Conservation (phyloP, 2,113 vertebrate genomes). For the Lota lota region DNA sequence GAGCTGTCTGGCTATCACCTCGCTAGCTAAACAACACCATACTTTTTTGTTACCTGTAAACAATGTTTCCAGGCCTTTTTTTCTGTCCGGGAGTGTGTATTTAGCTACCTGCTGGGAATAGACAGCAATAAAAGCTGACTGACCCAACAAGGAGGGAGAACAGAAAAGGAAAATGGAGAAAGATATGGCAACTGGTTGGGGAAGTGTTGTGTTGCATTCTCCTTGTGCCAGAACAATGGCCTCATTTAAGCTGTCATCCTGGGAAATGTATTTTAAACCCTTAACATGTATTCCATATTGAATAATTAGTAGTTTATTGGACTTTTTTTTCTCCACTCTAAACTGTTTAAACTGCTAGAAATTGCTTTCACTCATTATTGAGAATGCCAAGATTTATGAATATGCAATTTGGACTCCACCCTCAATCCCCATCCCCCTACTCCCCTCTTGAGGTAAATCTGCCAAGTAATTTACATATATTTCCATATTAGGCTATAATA, state of each 20-base stretch:
- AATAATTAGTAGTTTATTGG: too few species aligned
- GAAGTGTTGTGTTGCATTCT: neutral
- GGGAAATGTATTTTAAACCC: neutral
- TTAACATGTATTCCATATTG: too few species aligned
- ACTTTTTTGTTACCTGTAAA: conserved; percentile 58
- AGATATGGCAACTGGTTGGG: conserved; percentile 12
- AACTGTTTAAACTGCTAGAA: too few species aligned
- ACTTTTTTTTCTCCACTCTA: too few species aligned
- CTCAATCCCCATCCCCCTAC: too few species aligned
- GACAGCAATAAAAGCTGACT: conserved; percentile 35
- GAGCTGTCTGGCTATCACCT: conserved; percentile 56
- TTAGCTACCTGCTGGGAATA: conserved; percentile 36
- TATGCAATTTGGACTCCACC: too few species aligned
- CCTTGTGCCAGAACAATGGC: conserved; percentile 29
- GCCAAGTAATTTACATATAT: too few species aligned
- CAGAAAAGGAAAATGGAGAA: conserved; percentile 30
- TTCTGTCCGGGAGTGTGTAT: conserved; percentile 31
- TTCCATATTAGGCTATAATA: too few species aligned
- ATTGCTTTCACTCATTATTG: too few species aligned
- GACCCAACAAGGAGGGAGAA: conserved; percentile 28
- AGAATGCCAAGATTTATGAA: too few species aligned
- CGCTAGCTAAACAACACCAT: conserved; percentile 45
- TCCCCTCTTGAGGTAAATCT: too few species aligned
- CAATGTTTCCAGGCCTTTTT: conserved; percentile 38
- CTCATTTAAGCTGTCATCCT: conserved; percentile 41